These are phyloP conservation scores for Gobius niger DNA, from an alignment of 2,113 vertebrate species.

Conservation along the genomic window DNA sequence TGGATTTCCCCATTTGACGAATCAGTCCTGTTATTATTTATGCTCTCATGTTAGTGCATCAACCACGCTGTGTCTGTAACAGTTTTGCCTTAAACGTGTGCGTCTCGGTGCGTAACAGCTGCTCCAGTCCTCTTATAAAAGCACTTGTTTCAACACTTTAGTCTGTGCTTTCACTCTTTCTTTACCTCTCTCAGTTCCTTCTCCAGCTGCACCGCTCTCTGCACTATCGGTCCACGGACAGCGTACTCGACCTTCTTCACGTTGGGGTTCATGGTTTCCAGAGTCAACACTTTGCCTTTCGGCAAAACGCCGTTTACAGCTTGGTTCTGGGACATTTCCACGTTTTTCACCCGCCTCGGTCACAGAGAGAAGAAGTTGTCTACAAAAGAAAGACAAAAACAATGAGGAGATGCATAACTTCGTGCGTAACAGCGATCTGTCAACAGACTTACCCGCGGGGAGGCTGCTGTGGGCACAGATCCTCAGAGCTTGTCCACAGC, in stretches of 20 bases:
- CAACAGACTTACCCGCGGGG: background rate
- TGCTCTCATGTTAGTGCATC: no score
- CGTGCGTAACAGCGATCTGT: background rate
- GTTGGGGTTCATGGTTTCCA: slow-evolving; percentile 84
- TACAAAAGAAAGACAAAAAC: slow-evolving; percentile 8
- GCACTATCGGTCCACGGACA: slow-evolving; percentile 83
- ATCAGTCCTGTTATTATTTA: no score
- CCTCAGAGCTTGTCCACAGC: background rate
- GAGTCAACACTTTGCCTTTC: slow-evolving; percentile 76
- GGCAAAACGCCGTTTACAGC: slow-evolving; percentile 42
- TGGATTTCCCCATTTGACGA: no score
- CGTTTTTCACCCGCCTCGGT: background rate
- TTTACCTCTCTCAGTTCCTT: slow-evolving; percentile 83
- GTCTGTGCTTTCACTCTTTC: background rate
- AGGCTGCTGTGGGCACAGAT: background rate
- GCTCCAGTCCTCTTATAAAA: background rate
- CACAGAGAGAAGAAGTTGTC: slow-evolving; percentile 3
- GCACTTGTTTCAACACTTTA: background rate
- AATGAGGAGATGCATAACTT: background rate
- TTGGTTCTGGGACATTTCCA: slow-evolving; percentile 64
- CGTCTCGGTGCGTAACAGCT: background rate
- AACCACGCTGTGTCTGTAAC: no score
- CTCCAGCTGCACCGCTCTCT: slow-evolving; percentile 83
- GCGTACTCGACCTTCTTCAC: slow-evolving; percentile 85
- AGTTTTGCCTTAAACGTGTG: no score